A percentile compares a stretch with the other conserved stretches of the same genome.
Conservation (phyloP, 2,113 vertebrate genomes). For the Ageneiosus marmoratus region DNA sequence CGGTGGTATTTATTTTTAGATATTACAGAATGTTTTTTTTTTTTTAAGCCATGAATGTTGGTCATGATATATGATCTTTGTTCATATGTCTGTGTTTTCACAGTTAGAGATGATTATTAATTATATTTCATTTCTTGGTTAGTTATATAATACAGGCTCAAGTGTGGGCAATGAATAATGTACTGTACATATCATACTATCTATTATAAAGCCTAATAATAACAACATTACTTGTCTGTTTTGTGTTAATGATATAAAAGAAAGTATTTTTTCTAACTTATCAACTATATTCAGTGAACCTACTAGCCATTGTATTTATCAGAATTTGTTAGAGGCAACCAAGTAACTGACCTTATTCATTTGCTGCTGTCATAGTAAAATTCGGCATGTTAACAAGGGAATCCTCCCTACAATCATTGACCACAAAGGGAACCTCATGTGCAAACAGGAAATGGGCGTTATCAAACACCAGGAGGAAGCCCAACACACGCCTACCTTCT, state of each 20-base stretch:
- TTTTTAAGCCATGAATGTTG: not conserved
- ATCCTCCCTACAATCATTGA: constrained; percentile 29
- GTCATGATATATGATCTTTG: not conserved
- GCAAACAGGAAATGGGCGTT: constrained; percentile 12
- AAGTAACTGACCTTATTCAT: not conserved
- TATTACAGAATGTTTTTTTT: not conserved
- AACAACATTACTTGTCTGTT: not conserved
- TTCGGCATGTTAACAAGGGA: constrained; percentile 6
- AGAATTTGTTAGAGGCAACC: not conserved
- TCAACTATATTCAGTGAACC: no score
- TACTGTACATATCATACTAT: not conserved
- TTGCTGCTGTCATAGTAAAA: not conserved
- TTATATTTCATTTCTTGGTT: not conserved
- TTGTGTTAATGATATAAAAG: not conserved
- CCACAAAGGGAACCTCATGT: constrained; percentile 23
- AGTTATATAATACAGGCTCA: not conserved
- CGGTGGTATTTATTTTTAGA: not conserved
- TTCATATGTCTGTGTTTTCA: not conserved
- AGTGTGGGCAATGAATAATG: not conserved
- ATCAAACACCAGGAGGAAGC: constrained; percentile 26
- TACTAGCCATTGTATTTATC: no score
- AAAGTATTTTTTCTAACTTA: no score
- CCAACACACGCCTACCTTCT: not conserved
- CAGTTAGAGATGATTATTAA: not conserved
- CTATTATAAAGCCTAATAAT: not conserved